phyloP scores from a whole-genome alignment of 1,140 invertebrate genomes.

The Drosophila persimilis region DNA sequence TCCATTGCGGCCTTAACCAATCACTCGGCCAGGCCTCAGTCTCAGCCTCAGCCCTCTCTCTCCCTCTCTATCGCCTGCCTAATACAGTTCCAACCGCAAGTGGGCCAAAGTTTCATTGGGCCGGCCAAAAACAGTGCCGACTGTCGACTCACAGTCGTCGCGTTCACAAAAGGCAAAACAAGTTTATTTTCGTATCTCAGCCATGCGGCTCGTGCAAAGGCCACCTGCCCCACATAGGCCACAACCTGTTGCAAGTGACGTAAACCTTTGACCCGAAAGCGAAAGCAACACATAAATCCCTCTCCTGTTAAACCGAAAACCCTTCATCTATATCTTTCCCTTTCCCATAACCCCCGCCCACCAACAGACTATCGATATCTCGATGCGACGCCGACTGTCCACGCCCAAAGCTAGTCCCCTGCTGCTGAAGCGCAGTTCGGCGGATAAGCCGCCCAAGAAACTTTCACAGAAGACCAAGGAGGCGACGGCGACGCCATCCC shows the following conservation, averaged over 20 bases:
- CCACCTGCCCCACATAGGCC: conserved; percentile 71
- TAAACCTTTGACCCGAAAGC: conserved; percentile 60
- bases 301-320: neutral
- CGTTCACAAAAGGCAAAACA: conserved; percentile 62
- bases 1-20: conserved; percentile 23
- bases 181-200: conserved; percentile 41
- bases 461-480: conserved; percentile 42
- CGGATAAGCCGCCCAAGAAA: conserved; percentile 73
- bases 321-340: neutral
- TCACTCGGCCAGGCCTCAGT: conserved; percentile 27
- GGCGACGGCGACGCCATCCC: conserved; percentile 40
- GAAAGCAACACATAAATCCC: conserved; percentile 22
- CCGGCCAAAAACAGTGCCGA: conserved; percentile 44
- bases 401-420: conserved; percentile 88
- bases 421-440: conserved; percentile 73
- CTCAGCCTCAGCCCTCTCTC: too few species aligned
- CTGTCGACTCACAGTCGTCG: conserved; percentile 8
- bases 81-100: conserved; percentile 69
- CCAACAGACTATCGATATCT: conserved; percentile 74
- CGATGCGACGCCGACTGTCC: conserved; percentile 87
- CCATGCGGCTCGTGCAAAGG: conserved; percentile 53
- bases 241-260: conserved; percentile 65
- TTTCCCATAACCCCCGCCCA: too few species aligned
- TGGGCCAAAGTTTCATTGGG: conserved; percentile 65
- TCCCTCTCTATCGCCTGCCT: conserved; percentile 8